phyloP scores from a whole-genome alignment of 2,888 invertebrate genomes.

The Incurvaria masculella region DNA sequence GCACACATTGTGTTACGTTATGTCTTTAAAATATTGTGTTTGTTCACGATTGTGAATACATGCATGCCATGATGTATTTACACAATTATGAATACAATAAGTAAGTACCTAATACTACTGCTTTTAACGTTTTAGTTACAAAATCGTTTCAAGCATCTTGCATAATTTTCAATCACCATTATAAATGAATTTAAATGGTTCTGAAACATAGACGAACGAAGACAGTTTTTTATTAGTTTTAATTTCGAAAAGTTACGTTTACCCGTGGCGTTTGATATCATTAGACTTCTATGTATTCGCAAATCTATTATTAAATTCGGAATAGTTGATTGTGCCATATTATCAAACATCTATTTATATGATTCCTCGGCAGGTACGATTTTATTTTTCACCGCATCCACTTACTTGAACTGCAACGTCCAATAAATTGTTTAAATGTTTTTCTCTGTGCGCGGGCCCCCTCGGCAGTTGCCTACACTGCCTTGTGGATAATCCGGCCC shows the following conservation, averaged over 20 bases:
- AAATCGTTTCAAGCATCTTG: constrained; percentile 4
- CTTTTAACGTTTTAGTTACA: constrained; percentile 4
- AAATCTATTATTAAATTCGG: constrained; percentile 7
- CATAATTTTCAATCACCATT: constrained; percentile 7
- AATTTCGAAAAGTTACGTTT: constrained; percentile 7
- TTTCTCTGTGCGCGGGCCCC: too few relatives aligned
- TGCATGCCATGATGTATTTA: not conserved
- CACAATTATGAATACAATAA: constrained; percentile 1
- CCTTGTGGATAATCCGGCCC: too few relatives aligned
- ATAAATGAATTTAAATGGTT: constrained; percentile 8
- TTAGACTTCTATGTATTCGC: constrained; percentile 7
- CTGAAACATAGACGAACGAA: constrained; percentile 4
- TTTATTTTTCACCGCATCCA: too few relatives aligned
- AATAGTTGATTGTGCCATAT: constrained; percentile 8
- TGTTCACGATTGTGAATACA: not conserved
- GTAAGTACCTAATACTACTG: too few relatives aligned
- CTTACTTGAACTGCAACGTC: too few relatives aligned
- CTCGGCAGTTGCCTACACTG: too few relatives aligned
- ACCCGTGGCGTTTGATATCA: constrained; percentile 6
- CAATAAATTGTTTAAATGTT: too few relatives aligned
- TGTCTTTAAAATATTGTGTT: too few relatives aligned
- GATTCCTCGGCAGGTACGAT: too few relatives aligned
- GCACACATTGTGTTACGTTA: too few relatives aligned
- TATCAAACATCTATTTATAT: constrained; percentile 6
- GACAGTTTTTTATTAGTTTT: constrained; percentile 6